A percentile compares a stretch with the other conserved stretches of the same genome.
Evolutionary conservation across 2,113 vertebrate genomes (phyloP).

Genomic region (Caloenas nicobarica): DNA sequence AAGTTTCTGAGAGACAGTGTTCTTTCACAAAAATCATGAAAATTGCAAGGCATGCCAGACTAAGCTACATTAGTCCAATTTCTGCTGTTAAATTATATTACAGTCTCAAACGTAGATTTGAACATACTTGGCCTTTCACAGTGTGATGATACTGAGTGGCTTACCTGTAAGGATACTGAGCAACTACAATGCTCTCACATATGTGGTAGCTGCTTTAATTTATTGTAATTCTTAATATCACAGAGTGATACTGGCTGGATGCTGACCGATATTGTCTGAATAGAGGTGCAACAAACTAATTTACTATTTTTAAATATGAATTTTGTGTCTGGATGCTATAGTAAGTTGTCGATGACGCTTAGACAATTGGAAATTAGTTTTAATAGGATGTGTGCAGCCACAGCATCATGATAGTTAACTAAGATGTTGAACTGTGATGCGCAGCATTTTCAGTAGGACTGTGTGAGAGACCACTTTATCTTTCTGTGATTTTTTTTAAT

Average conservation of each 20-base stretch:
- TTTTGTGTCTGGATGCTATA: neutral
- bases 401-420: neutral
- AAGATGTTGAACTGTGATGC: neutral
- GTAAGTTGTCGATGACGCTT: neutral
- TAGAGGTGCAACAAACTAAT: neutral
- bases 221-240: neutral
- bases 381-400: neutral
- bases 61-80: neutral
- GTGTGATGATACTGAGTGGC: neutral
- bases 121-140: neutral
- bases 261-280: neutral
- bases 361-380: neutral
- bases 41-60: neutral
- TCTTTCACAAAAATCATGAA: neutral
- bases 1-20: neutral
- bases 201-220: neutral
- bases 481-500: neutral
- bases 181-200: neutral
- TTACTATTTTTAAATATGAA: neutral
- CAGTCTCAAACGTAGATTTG: neutral
- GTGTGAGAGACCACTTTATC: neutral
- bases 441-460: neutral
- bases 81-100: neutral
- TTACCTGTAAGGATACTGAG: neutral
- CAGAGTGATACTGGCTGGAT: neutral